These are phyloP conservation scores for Xenentodon cancila DNA, from an alignment of 2,797 vertebrate species.

Conservation along the genomic window DNA sequence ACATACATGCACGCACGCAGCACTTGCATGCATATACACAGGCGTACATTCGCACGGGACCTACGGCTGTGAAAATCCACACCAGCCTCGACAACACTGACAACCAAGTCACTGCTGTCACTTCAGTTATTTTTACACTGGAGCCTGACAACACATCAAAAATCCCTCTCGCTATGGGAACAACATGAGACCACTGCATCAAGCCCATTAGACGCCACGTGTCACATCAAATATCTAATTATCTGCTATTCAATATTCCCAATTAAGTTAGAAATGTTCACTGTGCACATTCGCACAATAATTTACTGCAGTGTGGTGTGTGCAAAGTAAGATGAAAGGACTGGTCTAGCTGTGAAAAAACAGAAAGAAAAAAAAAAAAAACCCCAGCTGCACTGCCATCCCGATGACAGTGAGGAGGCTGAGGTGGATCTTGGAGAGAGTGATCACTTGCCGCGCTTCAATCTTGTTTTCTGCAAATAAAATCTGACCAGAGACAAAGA, in stretches of 20 bases:
- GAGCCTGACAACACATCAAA: slow-evolving; percentile 82
- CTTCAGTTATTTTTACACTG: slow-evolving; percentile 84
- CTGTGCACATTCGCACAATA: slow-evolving; percentile 58
- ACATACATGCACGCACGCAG: slow-evolving; percentile 27
- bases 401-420: slow-evolving; percentile 65
- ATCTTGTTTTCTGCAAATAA: slow-evolving; percentile 53
- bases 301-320: slow-evolving; percentile 52
- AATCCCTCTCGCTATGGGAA: slow-evolving; percentile 80
- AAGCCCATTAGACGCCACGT: slow-evolving; percentile 81
- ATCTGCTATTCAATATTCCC: slow-evolving; percentile 82
- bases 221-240: slow-evolving; percentile 83
- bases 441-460: slow-evolving; percentile 65
- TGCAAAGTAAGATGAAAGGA: slow-evolving; percentile 56
- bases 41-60: slow-evolving; percentile 64
- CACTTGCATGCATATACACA: slow-evolving; percentile 45
- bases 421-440: slow-evolving; percentile 62
- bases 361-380: slow-evolving; percentile 15
- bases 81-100: slow-evolving; percentile 82
- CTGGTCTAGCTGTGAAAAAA: slow-evolving; percentile 36
- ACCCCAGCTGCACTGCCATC: slow-evolving; percentile 54
- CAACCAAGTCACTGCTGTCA: slow-evolving; percentile 84
- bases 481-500: slow-evolving; percentile 68
- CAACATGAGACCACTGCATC: slow-evolving; percentile 82
- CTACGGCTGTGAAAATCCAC: slow-evolving; percentile 81
- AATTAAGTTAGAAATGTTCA: slow-evolving; percentile 79